These are phyloP conservation scores for Cephalopachus bancanus DNA, from an alignment of 2,797 vertebrate genomes.

Conservation along the genomic window DNA sequence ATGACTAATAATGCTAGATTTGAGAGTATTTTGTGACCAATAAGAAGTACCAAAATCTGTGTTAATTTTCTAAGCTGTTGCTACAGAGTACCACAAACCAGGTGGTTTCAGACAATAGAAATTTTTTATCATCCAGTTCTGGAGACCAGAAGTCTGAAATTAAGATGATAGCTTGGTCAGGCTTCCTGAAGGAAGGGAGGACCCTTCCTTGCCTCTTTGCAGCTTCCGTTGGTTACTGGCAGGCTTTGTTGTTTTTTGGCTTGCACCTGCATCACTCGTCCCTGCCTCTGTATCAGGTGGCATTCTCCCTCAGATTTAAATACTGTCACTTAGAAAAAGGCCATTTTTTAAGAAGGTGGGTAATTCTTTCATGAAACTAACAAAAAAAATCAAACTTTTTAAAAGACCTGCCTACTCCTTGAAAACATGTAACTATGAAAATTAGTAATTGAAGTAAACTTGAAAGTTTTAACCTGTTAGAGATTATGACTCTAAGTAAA, in stretches of 20 bases:
- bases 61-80: constrained; percentile 24
- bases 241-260: neutral
- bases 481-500: constrained; percentile 43
- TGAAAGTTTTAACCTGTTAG: constrained; percentile 16
- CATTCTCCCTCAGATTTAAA: constrained; percentile 23
- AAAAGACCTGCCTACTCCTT: constrained; percentile 11
- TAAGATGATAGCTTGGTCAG: neutral
- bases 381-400: neutral
- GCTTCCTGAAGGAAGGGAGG: neutral
- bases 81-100: neutral
- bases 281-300: neutral
- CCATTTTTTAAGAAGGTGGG: neutral
- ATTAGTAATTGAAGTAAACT: constrained; percentile 44
- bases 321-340: neutral
- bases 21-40: constrained; percentile 76
- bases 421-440: constrained; percentile 41
- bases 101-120: constrained; percentile 5
- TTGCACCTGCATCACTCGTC: neutral
- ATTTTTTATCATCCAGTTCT: neutral
- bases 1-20: constrained; percentile 1
- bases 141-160: neutral
- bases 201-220: neutral
- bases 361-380: constrained; percentile 31
- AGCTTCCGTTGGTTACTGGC: neutral
- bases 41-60: constrained; percentile 71